Evolutionary conservation across 2,113 vertebrate species (phyloP), one percentile per base, ranked within the genome.

Genomic region (Excalfactoria chinensis): DNA sequence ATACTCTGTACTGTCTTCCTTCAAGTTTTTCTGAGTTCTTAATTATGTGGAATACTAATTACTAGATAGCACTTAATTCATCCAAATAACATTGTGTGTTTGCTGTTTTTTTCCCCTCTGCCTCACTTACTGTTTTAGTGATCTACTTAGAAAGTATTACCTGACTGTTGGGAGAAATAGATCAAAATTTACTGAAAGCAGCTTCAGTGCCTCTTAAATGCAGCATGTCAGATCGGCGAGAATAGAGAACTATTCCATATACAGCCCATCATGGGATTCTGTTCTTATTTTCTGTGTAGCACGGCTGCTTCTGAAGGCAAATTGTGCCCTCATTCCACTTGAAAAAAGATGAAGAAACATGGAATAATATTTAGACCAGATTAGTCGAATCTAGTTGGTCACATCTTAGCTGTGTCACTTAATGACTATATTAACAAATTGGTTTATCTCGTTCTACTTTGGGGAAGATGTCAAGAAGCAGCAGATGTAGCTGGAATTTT

Each of bases 291-390:
- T 49, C 30, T 44, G 5, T 71, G 23, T 51, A 34, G 70, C 30
- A 51, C 92, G 93, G 51, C 73, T 94, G 59, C 73, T 84, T 90
- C 63, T 46, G n/a, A 93, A 84, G 21, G 59, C 69, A 23, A 53
- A 35, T 14, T 64, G 25, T 69, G 25, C 28, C 25, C 1, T 2
- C 5, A 6, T 14, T 5, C 48, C 26, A 44, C 15, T 58, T 60
- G 0, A 8, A 22, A 37, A 12, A 53, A 11, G 48, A 58, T 3
- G 3, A 84, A 13, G 22, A 86, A 77, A 63, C 67, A 34, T 25
- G 53, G 44, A 59, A 41, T 76, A 75, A 34, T 59, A 72, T 21
- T 66, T 77, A 62, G 32, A 88, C 17, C 22, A 15, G 4, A 30
- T 23, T 18, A 67, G 51, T 11, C 62, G 46, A 73, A 41, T 12